Evolutionary conservation across 2,797 vertebrate species (phyloP).

Genomic region (Schizopygopsis pylzovi): DNA sequence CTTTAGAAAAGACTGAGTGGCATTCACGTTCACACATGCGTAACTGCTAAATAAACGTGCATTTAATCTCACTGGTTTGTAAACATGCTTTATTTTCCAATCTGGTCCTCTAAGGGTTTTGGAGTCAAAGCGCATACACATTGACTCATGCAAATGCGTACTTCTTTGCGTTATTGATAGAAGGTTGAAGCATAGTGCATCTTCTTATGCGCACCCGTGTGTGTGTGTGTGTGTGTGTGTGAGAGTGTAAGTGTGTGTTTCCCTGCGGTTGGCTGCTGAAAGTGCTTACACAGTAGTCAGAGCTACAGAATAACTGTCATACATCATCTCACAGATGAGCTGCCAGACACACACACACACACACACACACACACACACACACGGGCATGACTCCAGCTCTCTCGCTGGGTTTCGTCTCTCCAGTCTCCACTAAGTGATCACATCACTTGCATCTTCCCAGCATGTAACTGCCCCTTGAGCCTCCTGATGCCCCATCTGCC

Average conservation of each 20-base stretch:
- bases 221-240: background rate
- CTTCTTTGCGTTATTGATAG: slow-evolving; percentile 11
- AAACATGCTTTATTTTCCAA: slow-evolving; percentile 2
- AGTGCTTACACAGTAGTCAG: slow-evolving; percentile 56
- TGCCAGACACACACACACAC: slow-evolving; percentile 33
- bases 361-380: slow-evolving; percentile 1
- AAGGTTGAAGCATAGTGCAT: slow-evolving; percentile 32
- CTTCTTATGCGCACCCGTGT: background rate
- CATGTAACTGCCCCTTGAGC: background rate
- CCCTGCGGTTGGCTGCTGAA: slow-evolving; percentile 29
- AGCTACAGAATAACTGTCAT: slow-evolving; percentile 50
- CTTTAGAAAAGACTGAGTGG: background rate
- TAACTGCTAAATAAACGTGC: background rate
- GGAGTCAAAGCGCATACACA: slow-evolving; percentile 11
- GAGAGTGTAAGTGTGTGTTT: background rate
- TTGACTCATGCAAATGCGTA: slow-evolving; percentile 13
- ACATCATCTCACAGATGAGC: slow-evolving; percentile 58
- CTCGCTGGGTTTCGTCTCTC: background rate
- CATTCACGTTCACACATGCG: background rate
- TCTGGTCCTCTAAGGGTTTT: background rate
- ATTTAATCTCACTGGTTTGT: background rate
- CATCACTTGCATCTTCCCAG: background rate
- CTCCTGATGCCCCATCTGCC: background rate
- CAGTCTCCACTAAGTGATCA: background rate
- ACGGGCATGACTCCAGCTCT: too few species aligned